phyloP scores from a whole-genome alignment of 2,797 vertebrate species.

The Channa striata region DNA sequence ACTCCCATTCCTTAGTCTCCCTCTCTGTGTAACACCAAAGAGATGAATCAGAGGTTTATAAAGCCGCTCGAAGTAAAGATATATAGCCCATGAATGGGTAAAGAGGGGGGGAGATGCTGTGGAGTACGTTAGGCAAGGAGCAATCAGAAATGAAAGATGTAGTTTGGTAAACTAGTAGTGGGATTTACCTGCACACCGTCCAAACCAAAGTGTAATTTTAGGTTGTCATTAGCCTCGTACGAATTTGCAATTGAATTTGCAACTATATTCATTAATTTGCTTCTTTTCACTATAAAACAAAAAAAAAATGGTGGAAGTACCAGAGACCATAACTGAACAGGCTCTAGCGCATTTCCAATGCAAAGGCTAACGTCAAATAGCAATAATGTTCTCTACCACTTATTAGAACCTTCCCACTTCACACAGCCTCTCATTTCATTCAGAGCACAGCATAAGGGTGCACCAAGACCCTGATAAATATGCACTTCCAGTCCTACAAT shows the following conservation, averaged over 20 bases:
- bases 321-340: slow-evolving; percentile 22
- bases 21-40: slow-evolving; percentile 79
- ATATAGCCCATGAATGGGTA: slow-evolving; percentile 43
- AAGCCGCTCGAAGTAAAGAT: slow-evolving; percentile 33
- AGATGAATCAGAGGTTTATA: slow-evolving; percentile 54
- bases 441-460: slow-evolving; percentile 49
- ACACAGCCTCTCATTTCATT: slow-evolving; percentile 33
- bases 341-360: slow-evolving; percentile 29
- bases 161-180: background rate
- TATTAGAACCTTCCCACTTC: slow-evolving; percentile 38
- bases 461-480: slow-evolving; percentile 49
- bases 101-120: slow-evolving; percentile 57
- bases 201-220: slow-evolving; percentile 8
- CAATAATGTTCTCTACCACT: slow-evolving; percentile 73
- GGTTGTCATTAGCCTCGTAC: slow-evolving; percentile 11
- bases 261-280: slow-evolving; percentile 14
- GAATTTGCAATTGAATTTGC: slow-evolving; percentile 21
- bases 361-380: slow-evolving; percentile 59
- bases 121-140: slow-evolving; percentile 45
- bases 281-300: slow-evolving; percentile 30
- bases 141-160: slow-evolving; percentile 56
- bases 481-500: slow-evolving; percentile 47
- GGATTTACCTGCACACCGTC: slow-evolving; percentile 25
- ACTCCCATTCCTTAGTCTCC: slow-evolving; percentile 30
- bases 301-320: slow-evolving; percentile 18